phyloP scores from a whole-genome alignment of 2,888 invertebrate species.

The Scaptomyza caliginosa region DNA sequence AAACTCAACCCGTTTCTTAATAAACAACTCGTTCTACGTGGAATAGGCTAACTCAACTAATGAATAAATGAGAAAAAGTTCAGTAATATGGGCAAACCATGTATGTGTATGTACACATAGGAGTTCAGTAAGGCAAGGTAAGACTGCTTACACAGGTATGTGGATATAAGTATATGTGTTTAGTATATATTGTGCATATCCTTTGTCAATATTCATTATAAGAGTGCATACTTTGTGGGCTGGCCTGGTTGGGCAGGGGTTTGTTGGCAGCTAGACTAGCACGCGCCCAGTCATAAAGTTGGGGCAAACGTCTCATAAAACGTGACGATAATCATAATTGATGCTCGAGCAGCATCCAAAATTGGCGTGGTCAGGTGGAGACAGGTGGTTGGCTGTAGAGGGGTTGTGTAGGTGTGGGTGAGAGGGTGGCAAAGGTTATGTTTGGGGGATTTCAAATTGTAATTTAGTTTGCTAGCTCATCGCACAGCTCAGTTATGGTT shows the following conservation, averaged over 20 bases:
- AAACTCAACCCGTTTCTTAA: neutral
- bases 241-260: neutral
- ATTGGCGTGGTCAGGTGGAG: slow-evolving; percentile 49
- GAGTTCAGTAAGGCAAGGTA: neutral
- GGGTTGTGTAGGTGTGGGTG: neutral
- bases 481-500: slow-evolving; percentile 29
- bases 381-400: neutral
- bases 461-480: slow-evolving; percentile 66
- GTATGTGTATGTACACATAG: neutral
- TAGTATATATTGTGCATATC: slow-evolving; percentile 45
- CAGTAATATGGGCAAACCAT: slow-evolving; percentile 4
- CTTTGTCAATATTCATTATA: slow-evolving; percentile 84
- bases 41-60: slow-evolving; percentile 37
- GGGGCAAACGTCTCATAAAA: slow-evolving; percentile 84
- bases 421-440: neutral
- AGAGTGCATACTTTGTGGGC: slow-evolving; percentile 65
- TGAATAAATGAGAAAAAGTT: slow-evolving; percentile 48
- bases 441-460: slow-evolving; percentile 60
- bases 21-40: slow-evolving; percentile 3
- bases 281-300: slow-evolving; percentile 81
- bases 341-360: slow-evolving; percentile 72
- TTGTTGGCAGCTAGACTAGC: slow-evolving; percentile 45
- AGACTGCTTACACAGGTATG: slow-evolving; percentile 9
- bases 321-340: slow-evolving; percentile 85
- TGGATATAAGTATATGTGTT: slow-evolving; percentile 2